Evolutionary conservation across 2,888 invertebrate genomes (phyloP).

Genomic region (Trichacis sp.): DNA sequence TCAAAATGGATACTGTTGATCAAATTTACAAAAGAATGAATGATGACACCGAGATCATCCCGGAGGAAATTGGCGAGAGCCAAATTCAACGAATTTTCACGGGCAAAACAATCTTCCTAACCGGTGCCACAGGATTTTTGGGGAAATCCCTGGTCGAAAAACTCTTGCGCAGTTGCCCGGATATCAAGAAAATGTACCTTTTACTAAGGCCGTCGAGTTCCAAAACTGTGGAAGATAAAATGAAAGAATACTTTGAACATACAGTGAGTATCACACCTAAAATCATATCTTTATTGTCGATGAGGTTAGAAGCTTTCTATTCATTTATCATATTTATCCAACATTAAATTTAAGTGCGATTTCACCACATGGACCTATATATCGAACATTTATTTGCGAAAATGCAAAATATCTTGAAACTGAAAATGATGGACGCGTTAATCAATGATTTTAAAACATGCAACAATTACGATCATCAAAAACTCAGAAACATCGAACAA

Average conservation of each 20-base stretch:
- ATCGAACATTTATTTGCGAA: no score
- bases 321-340: no score
- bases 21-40: conserved; percentile 46
- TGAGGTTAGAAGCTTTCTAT: no score
- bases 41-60: conserved; percentile 33
- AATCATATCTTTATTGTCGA: no score
- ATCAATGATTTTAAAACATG: no score
- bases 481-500: no score
- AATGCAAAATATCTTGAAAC: no score
- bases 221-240: conserved; percentile 24
- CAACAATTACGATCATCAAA: no score
- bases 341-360: no score
- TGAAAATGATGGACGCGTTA: no score
- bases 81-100: conserved; percentile 49
- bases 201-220: conserved; percentile 37
- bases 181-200: conserved; percentile 48
- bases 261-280: no score
- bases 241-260: conserved; percentile 42
- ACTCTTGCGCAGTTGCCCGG: conserved; percentile 47
- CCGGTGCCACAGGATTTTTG: conserved; percentile 51
- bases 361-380: no score
- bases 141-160: conserved; percentile 54
- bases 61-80: conserved; percentile 34
- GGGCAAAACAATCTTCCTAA: conserved; percentile 51
- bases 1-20: conserved; percentile 42